Conservation (phyloP, 2,797 vertebrate genomes). For the Centroberyx gerrardi region DNA sequence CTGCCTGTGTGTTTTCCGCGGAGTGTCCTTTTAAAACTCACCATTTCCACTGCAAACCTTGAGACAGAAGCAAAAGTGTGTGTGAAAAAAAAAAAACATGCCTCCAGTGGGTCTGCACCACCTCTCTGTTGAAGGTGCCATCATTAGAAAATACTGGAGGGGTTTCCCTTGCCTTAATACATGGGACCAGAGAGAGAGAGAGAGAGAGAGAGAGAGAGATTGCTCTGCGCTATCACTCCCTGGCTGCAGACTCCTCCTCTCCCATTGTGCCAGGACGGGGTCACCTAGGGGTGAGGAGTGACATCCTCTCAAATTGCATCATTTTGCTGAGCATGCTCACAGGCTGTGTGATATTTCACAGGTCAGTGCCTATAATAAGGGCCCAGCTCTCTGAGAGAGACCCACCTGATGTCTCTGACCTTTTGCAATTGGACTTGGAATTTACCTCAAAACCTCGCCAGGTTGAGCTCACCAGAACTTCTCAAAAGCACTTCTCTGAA, state of each 20-base stretch:
- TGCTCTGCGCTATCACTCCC: conserved; percentile 41
- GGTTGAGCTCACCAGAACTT: conserved; percentile 45
- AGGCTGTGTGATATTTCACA: conserved; percentile 84
- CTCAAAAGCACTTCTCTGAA: conserved; percentile 50
- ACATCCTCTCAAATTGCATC: conserved; percentile 87
- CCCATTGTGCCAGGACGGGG: conserved; percentile 60
- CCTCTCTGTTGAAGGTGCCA: conserved; percentile 13
- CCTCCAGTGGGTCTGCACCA: neutral
- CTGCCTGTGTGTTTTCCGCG: too few relatives aligned
- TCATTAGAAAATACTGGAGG: conserved; percentile 16
- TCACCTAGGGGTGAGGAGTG: conserved; percentile 77
- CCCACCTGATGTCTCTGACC: conserved; percentile 84
- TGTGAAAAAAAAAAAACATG: neutral
- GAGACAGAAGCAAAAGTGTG: neutral
- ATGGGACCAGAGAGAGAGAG: conserved; percentile 17
- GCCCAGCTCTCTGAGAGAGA: conserved; percentile 72
- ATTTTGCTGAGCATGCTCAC: conserved; percentile 83
- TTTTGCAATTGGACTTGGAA: conserved; percentile 81
- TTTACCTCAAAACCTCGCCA: conserved; percentile 65
- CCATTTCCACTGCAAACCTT: neutral
- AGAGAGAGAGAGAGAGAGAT: conserved; percentile 5
- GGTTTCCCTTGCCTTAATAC: conserved; percentile 38
- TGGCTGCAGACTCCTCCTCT: conserved; percentile 40
- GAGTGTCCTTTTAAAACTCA: neutral
- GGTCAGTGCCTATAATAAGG: conserved; percentile 83